These are phyloP conservation scores for Polietes domitor DNA, from an alignment of 2,888 invertebrate species.

Conservation along the genomic window DNA sequence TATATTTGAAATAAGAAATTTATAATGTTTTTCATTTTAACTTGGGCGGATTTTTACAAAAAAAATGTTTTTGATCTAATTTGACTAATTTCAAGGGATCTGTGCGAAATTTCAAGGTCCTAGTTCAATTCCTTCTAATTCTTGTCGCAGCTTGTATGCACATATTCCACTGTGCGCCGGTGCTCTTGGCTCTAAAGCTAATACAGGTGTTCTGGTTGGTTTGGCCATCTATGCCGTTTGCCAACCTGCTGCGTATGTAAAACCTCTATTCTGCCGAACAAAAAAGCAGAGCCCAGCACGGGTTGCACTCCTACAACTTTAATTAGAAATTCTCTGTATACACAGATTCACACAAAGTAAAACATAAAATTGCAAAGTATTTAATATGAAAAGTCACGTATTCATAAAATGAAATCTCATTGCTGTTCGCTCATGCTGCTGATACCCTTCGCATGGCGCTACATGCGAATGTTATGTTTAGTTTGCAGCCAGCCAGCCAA, in stretches of 20 bases:
- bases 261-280: background rate
- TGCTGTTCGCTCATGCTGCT: background rate
- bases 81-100: no score
- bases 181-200: background rate
- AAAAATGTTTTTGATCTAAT: no score
- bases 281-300: background rate
- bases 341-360: background rate
- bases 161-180: no score
- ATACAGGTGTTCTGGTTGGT: conserved; percentile 30
- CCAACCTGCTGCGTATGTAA: background rate
- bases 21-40: no score
- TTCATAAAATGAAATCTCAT: background rate
- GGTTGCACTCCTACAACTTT: conserved; percentile 13
- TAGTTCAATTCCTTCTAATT: no score
- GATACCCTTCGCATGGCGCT: background rate
- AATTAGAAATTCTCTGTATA: conserved; percentile 20
- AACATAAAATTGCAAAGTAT: background rate
- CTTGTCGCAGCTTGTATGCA: no score
- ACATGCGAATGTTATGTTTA: background rate
- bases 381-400: conserved; percentile 33
- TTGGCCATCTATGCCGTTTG: background rate
- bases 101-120: no score
- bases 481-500: no score
- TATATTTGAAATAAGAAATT: no score
- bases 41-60: no score